These are phyloP conservation scores for Phyllostomus discolor DNA, from an alignment of 2,113 vertebrate genomes.

Conservation along the genomic window DNA sequence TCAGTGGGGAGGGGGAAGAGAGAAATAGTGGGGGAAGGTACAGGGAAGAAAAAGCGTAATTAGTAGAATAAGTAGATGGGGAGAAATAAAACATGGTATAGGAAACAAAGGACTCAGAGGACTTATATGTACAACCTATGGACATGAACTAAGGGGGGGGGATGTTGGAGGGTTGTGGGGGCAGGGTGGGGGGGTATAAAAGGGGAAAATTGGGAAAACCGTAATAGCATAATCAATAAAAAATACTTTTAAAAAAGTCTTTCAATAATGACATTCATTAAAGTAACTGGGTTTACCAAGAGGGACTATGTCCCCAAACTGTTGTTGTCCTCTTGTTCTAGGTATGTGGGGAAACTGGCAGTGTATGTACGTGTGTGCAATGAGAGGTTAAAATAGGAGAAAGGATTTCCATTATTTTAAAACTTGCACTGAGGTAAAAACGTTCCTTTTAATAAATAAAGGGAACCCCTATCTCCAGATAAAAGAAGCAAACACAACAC, in stretches of 20 bases:
- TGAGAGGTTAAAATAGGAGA: neutral
- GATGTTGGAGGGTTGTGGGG: too few relatives aligned
- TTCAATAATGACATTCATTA: slow-evolving; percentile 56
- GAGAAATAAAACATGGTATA: too few relatives aligned
- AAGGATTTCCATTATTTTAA: neutral
- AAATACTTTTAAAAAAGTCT: neutral
- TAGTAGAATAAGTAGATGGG: too few relatives aligned
- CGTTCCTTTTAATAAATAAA: neutral
- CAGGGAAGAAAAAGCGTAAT: too few relatives aligned
- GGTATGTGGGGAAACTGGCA: slow-evolving; percentile 42
- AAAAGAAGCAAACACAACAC: neutral
- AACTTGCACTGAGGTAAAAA: neutral
- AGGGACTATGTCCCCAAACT: neutral
- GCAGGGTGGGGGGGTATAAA: too few relatives aligned
- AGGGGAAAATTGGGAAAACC: too few relatives aligned
- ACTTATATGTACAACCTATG: too few relatives aligned
- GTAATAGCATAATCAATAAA: too few relatives aligned
- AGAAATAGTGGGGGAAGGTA: too few relatives aligned
- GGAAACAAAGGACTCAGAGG: too few relatives aligned
- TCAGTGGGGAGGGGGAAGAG: too few relatives aligned
- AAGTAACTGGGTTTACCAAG: slow-evolving; percentile 56
- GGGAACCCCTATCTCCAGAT: neutral
- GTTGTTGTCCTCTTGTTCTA: slow-evolving; percentile 57
- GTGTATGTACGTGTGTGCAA: neutral
- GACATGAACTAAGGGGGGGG: too few relatives aligned